These are phyloP conservation scores for Cepaea nemoralis DNA, from an alignment of 1,140 invertebrate species.

Conservation along the genomic window DNA sequence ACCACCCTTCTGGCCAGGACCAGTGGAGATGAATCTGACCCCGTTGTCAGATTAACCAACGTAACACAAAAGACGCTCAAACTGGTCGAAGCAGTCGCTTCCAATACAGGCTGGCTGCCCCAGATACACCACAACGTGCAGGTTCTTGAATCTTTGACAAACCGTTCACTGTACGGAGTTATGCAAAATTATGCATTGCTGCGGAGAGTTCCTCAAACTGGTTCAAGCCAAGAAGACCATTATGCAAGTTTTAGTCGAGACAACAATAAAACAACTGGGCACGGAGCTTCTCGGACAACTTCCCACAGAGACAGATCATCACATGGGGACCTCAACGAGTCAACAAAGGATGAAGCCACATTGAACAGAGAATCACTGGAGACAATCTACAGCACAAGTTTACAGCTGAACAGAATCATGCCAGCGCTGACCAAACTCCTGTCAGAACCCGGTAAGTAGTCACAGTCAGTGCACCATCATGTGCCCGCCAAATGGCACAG, in stretches of 20 bases:
- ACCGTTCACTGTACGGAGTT: slow-evolving; percentile 43
- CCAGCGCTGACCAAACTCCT: slow-evolving; percentile 53
- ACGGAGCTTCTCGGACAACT: no score
- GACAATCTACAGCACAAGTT: slow-evolving; percentile 49
- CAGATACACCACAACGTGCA: slow-evolving; percentile 55
- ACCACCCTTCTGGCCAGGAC: not conserved
- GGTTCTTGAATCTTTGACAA: slow-evolving; percentile 49
- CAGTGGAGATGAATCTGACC: not conserved
- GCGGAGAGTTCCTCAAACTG: not conserved
- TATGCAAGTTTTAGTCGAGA: not conserved
- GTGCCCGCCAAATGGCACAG: no score
- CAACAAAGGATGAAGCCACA: not conserved
- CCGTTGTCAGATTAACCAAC: slow-evolving; percentile 40
- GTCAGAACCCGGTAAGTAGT: slow-evolving; percentile 59
- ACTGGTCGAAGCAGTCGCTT: slow-evolving; percentile 52
- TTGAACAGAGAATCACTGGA: slow-evolving; percentile 36
- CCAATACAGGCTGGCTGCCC: slow-evolving; percentile 59
- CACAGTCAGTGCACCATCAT: no score
- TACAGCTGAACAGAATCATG: slow-evolving; percentile 50
- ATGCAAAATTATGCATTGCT: slow-evolving; percentile 19
- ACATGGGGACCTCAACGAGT: not conserved
- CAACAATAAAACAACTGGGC: no score
- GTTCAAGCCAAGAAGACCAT: not conserved
- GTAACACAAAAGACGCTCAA: slow-evolving; percentile 48
- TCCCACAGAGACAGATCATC: no score